Percentiles rank a stretch among this genome's conserved stretches.
phyloP scores from a whole-genome alignment of 2,888 invertebrate species.

The Drosophila subsilvestris region DNA sequence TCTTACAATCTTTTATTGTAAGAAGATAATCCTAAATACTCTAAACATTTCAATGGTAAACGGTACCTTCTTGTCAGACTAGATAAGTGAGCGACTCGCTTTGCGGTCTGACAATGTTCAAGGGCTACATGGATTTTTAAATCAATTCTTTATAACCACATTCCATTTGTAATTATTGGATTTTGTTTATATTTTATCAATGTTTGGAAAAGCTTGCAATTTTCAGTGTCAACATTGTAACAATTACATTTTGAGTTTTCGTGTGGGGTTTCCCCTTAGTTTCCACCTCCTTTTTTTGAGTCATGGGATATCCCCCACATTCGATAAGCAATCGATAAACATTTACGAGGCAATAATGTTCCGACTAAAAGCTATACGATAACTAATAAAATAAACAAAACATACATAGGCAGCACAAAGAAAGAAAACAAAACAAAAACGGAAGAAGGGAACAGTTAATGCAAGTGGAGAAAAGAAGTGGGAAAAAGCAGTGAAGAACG shows the following conservation, averaged over 20 bases:
- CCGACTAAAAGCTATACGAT: slow-evolving; percentile 61
- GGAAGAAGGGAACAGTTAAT: neutral
- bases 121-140: neutral
- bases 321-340: slow-evolving; percentile 61
- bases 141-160: neutral
- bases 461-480: neutral
- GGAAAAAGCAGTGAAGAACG: neutral
- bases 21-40: no score
- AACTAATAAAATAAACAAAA: slow-evolving; percentile 74
- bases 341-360: slow-evolving; percentile 47
- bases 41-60: neutral
- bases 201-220: neutral
- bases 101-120: no score
- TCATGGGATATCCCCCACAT: slow-evolving; percentile 37
- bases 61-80: neutral
- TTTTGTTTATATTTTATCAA: neutral
- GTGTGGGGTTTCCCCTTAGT: neutral
- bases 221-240: slow-evolving; percentile 14
- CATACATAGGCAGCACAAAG: neutral
- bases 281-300: neutral
- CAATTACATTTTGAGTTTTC: slow-evolving; percentile 38
- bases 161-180: no score
- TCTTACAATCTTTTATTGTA: no score
- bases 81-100: no score
- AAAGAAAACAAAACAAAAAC: slow-evolving; percentile 1